Conservation (phyloP, 2,113 vertebrate genomes). For the Columbina picui region DNA sequence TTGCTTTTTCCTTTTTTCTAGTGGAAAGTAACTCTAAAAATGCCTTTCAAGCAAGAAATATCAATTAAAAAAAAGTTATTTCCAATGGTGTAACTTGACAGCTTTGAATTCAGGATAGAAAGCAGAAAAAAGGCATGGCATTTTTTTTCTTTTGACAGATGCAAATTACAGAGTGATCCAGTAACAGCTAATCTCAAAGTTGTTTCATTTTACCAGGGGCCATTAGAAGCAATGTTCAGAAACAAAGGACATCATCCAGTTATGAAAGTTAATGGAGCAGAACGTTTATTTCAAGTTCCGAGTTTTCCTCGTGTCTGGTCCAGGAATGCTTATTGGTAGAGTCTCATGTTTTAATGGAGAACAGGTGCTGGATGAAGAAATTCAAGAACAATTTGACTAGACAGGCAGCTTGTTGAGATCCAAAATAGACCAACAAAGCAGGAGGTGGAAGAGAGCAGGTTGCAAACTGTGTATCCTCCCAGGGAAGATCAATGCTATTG, state of each 20-base stretch:
- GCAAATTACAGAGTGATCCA: background rate
- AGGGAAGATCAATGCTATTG: background rate
- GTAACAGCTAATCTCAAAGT: background rate
- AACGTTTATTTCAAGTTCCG: background rate
- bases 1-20: background rate
- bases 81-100: background rate
- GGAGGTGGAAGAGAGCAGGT: background rate
- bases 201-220: background rate
- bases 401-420: background rate
- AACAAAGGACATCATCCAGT: background rate
- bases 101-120: background rate
- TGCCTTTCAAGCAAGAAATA: background rate
- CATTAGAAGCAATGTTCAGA: background rate
- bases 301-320: background rate
- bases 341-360: background rate
- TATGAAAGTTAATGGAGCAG: conserved; percentile 10
- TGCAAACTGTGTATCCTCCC: background rate
- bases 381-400: background rate
- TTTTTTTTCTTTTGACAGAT: background rate
- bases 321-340: background rate
- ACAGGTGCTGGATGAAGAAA: conserved; percentile 39
- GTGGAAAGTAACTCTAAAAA: background rate
- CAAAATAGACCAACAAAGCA: background rate
- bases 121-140: background rate
- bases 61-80: background rate